Conservation (phyloP, 2,113 vertebrate genomes). For the Microtus ochrogaster region DNA sequence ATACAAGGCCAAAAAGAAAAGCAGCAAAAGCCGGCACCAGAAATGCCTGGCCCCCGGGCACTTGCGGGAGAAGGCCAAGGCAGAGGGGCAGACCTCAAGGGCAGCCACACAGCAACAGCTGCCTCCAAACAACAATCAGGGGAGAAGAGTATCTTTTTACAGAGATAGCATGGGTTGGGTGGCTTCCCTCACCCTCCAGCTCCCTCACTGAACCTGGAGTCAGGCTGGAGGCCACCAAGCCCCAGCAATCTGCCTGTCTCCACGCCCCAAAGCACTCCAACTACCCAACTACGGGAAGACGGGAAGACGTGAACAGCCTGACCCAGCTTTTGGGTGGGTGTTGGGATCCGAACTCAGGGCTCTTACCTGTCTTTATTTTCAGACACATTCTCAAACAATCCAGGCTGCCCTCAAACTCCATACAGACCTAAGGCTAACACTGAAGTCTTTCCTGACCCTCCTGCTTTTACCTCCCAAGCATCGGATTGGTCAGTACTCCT, state of each 20-base stretch:
- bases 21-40: neutral
- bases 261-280: neutral
- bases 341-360: neutral
- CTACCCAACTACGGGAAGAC: neutral
- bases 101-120: neutral
- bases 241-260: neutral
- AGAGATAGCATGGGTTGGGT: neutral
- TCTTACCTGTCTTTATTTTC: too few relatives aligned
- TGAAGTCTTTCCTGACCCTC: neutral
- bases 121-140: neutral
- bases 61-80: neutral
- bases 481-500: neutral
- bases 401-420: neutral
- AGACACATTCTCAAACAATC: neutral
- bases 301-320: neutral
- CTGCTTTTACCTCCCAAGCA: neutral
- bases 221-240: neutral
- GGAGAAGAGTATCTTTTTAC: neutral
- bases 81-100: neutral
- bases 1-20: neutral
- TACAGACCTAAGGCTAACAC: neutral
- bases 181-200: neutral
- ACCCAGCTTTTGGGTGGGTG: neutral
- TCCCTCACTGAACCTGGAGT: neutral
- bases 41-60: neutral